phyloP scores from a whole-genome alignment of 2,797 vertebrate species.

The Melanotaenia nigrans region DNA sequence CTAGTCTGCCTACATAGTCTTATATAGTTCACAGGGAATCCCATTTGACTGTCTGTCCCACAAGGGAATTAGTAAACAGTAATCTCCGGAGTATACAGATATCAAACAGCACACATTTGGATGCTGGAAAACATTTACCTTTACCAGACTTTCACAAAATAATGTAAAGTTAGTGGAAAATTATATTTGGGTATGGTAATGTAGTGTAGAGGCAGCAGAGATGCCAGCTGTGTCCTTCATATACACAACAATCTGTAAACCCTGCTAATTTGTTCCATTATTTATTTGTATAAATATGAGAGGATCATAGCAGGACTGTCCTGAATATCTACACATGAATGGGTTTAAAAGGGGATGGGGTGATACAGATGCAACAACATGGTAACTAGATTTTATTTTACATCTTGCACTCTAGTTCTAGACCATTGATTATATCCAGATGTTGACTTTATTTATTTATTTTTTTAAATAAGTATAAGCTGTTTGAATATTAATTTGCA shows the following conservation, averaged over 20 bases:
- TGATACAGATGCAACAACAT: background rate
- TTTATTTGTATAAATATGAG: background rate
- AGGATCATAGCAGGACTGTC: background rate
- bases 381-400: background rate
- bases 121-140: background rate
- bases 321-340: background rate
- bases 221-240: background rate
- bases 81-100: background rate
- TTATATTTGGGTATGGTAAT: constrained; percentile 8
- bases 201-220: background rate
- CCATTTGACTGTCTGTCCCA: constrained; percentile 11
- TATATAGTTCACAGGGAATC: constrained; percentile 10
- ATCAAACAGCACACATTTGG: background rate
- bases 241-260: background rate
- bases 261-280: background rate
- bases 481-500: background rate
- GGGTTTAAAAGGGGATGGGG: background rate
- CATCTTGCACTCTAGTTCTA: background rate
- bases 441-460: background rate
- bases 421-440: background rate
- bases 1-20: constrained; percentile 9
- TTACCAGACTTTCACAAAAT: constrained; percentile 12
- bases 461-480: background rate
- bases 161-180: background rate
- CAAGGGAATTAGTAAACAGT: constrained; percentile 3